Percentiles rank a stretch among this genome's conserved stretches.
These are phyloP conservation scores for Camelus dromedarius DNA, from an alignment of 2,113 vertebrate genomes.

Conservation along the genomic window DNA sequence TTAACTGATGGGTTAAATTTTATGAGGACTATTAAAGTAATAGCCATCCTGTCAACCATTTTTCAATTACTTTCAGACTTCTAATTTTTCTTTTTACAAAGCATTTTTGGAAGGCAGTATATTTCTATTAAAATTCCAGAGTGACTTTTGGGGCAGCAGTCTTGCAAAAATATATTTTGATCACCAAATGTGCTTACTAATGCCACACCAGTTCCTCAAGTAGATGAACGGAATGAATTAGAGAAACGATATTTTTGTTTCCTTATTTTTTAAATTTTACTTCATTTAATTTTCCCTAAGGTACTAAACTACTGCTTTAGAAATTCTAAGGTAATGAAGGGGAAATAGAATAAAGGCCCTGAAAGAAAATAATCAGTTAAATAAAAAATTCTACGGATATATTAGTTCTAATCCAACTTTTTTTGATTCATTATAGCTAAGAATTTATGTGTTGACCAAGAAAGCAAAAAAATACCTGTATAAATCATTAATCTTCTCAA, in stretches of 20 bases:
- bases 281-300: conserved; percentile 29
- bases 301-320: background rate
- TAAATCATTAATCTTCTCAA: conserved; percentile 25
- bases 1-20: conserved; percentile 23
- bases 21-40: conserved; percentile 15
- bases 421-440: background rate
- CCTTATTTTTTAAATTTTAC: conserved; percentile 24
- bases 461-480: conserved; percentile 13
- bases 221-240: background rate
- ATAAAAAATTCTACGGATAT: background rate
- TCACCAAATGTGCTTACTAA: conserved; percentile 31
- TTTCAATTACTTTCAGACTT: conserved; percentile 25
- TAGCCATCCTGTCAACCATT: background rate
- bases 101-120: conserved; percentile 43
- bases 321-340: conserved; percentile 51
- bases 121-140: conserved; percentile 46
- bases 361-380: conserved; percentile 32
- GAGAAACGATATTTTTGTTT: conserved; percentile 52
- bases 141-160: background rate
- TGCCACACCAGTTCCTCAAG: background rate
- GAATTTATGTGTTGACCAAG: background rate
- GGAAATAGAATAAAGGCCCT: background rate
- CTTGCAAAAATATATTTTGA: conserved; percentile 43
- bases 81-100: conserved; percentile 35
- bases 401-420: background rate